Evolutionary conservation across 2,888 invertebrate species (phyloP).

Genomic region (Tetropium fuscum): DNA sequence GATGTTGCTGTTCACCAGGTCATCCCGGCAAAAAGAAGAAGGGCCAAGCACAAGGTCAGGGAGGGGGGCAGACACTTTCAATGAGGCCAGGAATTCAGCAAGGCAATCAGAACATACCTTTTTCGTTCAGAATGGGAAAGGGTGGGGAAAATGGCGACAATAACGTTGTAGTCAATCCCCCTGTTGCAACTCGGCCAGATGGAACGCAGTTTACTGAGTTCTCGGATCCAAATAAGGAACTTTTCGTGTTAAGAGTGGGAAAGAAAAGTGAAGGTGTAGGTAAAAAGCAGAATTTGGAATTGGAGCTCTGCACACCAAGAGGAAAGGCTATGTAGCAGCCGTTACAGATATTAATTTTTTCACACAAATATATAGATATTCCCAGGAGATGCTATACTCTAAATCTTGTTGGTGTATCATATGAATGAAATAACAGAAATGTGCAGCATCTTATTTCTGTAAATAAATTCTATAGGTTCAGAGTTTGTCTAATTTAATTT

Average conservation of each 20-base stretch:
- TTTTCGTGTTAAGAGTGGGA: slow-evolving; percentile 75
- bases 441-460: too few relatives aligned
- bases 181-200: slow-evolving; percentile 68
- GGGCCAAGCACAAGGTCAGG: too few relatives aligned
- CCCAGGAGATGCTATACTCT: too few relatives aligned
- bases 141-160: slow-evolving; percentile 48
- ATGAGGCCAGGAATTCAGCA: slow-evolving; percentile 54
- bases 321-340: too few relatives aligned
- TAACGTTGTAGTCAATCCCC: slow-evolving; percentile 62
- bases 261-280: slow-evolving; percentile 79
- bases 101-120: slow-evolving; percentile 53
- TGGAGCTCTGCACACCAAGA: slow-evolving; percentile 80
- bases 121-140: slow-evolving; percentile 54
- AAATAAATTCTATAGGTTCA: too few relatives aligned
- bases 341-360: too few relatives aligned
- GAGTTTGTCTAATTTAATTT: too few relatives aligned
- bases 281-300: slow-evolving; percentile 77
- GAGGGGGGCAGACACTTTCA: slow-evolving; percentile 43
- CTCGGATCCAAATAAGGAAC: slow-evolving; percentile 72
- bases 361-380: too few relatives aligned
- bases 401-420: too few relatives aligned
- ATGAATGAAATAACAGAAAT: too few relatives aligned
- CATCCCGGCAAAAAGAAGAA: slow-evolving; percentile 33
- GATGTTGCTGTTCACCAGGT: slow-evolving; percentile 33
- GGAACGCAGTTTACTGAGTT: slow-evolving; percentile 72